Base-by-base conservation (phyloP, 37 sponge, comb jelly and placozoan species). In the Hexactinellida sp. region DNA sequence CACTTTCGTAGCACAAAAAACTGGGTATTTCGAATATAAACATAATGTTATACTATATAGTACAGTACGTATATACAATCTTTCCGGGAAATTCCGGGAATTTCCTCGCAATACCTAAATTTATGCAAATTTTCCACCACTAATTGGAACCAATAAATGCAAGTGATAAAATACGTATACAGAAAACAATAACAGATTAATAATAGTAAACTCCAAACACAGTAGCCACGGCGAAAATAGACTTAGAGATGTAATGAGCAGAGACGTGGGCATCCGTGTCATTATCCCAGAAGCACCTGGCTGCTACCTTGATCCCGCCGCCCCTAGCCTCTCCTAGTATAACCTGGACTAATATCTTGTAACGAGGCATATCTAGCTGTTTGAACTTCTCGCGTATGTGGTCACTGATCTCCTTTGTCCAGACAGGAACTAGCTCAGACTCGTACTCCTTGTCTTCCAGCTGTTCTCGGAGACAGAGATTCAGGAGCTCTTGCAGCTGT, bases 191-290 rank as follows among this genome's bases (percentile, higher is more conserved):
- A 41, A 13, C 5, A 63, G 76, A 3, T 63, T 23, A 63, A 28
- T 63, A 63, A n/a, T 63, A 63, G 13, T 63, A 63, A 63, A 63
- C 76, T 63, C 76, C 76, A 63, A 63, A 63, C 3, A 63, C 76
- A 25, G 76, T 63, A 32, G 76, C 76, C 34, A 63, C 76, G 3
- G 76, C 76, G 76, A 63, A 63, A 63, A 63, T 63, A 7, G 76
- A 25, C 13, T 63, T 63, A 63, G 76, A 63, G 5, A 63, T 63
- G 30, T 63, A 63, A 23, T 63, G 76, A 25, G 28, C 76, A 63
- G 76, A 21, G 25, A 63, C 32, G 34, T 63, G 13, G 21, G 28
- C 25, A n/a, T 63, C 76, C 5, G 76, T 63, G 34, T 63, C 76
- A 63, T n/a, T 63, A 23, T 63, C 76, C 76, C 76, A 63, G 76